A percentile compares a stretch with the other conserved stretches of the same genome.
These are phyloP conservation scores for Mugil cephalus DNA, from an alignment of 2,113 vertebrate genomes.

Conservation along the genomic window DNA sequence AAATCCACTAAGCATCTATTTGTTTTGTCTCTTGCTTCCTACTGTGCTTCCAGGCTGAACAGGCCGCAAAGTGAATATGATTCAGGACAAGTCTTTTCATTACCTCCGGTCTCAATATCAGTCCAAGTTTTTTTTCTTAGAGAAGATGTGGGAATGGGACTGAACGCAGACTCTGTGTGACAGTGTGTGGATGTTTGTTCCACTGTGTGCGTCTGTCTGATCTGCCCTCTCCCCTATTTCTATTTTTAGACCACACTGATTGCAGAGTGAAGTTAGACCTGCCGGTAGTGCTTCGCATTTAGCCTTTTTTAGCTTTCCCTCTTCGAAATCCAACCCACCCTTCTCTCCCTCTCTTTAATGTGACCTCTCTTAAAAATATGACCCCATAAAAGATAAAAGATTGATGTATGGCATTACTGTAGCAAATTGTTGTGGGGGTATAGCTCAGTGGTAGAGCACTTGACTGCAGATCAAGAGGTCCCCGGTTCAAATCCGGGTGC, in stretches of 20 bases:
- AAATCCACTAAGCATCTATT: constrained; percentile 65
- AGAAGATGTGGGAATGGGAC: constrained; percentile 13
- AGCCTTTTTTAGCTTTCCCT: constrained; percentile 9
- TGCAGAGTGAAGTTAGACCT: constrained; percentile 54
- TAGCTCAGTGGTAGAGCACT: constrained; percentile 95
- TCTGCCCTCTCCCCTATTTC: constrained; percentile 14
- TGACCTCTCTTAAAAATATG: too few species aligned
- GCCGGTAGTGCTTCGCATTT: constrained; percentile 35
- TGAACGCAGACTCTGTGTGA: constrained; percentile 2
- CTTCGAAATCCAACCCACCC: not conserved
- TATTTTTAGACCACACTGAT: constrained; percentile 70
- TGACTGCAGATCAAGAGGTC: constrained; percentile 92
- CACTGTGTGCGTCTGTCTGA: constrained; percentile 15
- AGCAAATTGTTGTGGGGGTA: constrained; percentile 74
- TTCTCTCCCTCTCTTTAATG: constrained; percentile 34
- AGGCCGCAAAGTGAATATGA: not conserved
- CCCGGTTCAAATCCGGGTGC: constrained; percentile 85
- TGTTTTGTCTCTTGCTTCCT: constrained; percentile 61
- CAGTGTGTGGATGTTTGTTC: constrained; percentile 10
- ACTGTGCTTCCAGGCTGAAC: constrained; percentile 38
- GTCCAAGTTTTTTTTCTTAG: not conserved
- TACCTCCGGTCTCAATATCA: constrained; percentile 14
- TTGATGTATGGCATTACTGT: too few species aligned
- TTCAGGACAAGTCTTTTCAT: constrained; percentile 19
- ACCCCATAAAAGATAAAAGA: too few species aligned